These are phyloP conservation scores for Geotrypetes seraphini DNA, from an alignment of 2,797 vertebrate genomes.

Conservation along the genomic window DNA sequence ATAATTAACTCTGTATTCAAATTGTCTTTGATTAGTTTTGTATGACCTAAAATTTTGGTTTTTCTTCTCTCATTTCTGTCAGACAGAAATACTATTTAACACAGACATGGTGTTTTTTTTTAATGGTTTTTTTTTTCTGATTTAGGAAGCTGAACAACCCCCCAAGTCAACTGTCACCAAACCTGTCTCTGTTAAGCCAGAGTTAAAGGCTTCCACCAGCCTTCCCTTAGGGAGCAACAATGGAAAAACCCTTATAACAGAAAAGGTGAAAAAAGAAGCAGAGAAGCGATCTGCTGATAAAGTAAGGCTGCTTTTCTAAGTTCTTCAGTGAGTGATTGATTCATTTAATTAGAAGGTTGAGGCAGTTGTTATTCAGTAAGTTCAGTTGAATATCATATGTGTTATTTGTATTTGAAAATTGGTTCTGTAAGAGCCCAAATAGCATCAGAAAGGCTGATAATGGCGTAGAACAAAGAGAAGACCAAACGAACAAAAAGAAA, in stretches of 20 bases:
- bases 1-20: no score
- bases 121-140: constrained; percentile 8
- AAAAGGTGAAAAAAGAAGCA: constrained; percentile 85
- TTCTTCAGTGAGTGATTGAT: neutral
- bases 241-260: constrained; percentile 68
- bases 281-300: constrained; percentile 88
- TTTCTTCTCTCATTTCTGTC: no score
- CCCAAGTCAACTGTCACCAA: constrained; percentile 76
- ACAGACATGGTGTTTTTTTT: no score
- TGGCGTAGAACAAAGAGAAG: no score
- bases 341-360: neutral
- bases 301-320: constrained; percentile 45
- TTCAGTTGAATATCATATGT: neutral
- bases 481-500: no score
- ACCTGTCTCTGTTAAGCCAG: constrained; percentile 72
- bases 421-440: no score
- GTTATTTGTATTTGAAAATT: no score
- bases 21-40: no score
- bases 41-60: no score
- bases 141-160: constrained; percentile 75
- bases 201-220: constrained; percentile 69
- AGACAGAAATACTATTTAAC: no score
- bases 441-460: no score
- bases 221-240: constrained; percentile 69
- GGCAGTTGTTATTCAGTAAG: no score